These are phyloP conservation scores for Creontiades dilutus DNA, from an alignment of 2,888 invertebrate genomes.

Conservation along the genomic window DNA sequence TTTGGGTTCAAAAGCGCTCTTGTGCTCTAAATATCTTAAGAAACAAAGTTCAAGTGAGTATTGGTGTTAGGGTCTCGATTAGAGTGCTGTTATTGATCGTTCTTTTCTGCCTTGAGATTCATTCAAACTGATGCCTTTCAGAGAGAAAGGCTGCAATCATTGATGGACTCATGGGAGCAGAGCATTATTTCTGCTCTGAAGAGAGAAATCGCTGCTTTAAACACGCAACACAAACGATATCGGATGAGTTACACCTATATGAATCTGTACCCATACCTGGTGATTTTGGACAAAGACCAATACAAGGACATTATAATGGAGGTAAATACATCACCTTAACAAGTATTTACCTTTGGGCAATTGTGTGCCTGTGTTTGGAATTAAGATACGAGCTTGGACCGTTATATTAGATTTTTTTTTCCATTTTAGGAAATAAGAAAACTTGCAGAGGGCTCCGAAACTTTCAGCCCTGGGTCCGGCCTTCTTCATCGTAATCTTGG, in stretches of 20 bases:
- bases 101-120: too few relatives aligned
- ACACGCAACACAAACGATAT: slow-evolving; percentile 81
- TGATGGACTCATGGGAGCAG: slow-evolving; percentile 84
- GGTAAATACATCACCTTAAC: slow-evolving; percentile 78
- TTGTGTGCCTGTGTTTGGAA: too few relatives aligned
- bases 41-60: too few relatives aligned
- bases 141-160: slow-evolving; percentile 83
- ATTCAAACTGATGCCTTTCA: slow-evolving; percentile 77
- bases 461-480: slow-evolving; percentile 86
- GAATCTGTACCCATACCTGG: slow-evolving; percentile 86
- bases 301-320: slow-evolving; percentile 80
- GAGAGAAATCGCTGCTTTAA: slow-evolving; percentile 84
- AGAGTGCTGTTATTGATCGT: too few relatives aligned
- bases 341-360: too few relatives aligned
- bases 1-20: too few relatives aligned
- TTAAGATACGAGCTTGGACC: too few relatives aligned
- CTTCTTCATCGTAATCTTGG: slow-evolving; percentile 85
- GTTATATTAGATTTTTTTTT: too few relatives aligned
- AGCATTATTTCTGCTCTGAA: slow-evolving; percentile 83
- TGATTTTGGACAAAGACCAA: slow-evolving; percentile 80
- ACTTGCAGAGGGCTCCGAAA: slow-evolving; percentile 88
- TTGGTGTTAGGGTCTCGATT: too few relatives aligned
- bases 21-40: too few relatives aligned
- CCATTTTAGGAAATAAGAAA: slow-evolving; percentile 84
- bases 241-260: slow-evolving; percentile 80